Conservation (phyloP, 2,113 vertebrate genomes). For the Xiphorhynchus elegans region DNA sequence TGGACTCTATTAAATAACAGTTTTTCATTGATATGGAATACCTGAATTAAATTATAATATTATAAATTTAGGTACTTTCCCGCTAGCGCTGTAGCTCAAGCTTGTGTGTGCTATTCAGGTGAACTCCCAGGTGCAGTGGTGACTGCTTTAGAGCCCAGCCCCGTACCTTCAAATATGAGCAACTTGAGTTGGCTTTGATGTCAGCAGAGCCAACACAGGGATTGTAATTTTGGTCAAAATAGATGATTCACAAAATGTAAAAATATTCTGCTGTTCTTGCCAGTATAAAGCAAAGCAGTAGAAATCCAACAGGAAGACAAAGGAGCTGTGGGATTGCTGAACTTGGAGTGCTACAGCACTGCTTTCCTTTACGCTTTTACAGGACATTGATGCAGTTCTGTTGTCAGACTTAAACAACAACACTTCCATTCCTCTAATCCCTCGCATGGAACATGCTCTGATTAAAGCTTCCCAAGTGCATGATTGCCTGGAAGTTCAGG, state of each 20-base stretch:
- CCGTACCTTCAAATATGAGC: background rate
- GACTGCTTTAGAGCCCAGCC: background rate
- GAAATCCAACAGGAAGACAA: background rate
- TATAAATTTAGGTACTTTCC: background rate
- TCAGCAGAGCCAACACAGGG: fast-evolving
- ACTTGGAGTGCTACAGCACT: background rate
- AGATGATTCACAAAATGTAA: background rate
- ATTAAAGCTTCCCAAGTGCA: background rate
- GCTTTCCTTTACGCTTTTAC: background rate
- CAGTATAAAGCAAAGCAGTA: background rate
- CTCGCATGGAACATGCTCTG: background rate
- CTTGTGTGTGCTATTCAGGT: background rate
- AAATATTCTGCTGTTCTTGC: background rate
- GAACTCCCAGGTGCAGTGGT: background rate
- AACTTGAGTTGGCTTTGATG: background rate
- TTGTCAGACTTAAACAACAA: background rate
- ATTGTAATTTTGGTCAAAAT: background rate
- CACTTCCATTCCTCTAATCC: background rate
- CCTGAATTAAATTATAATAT: background rate
- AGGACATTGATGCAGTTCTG: background rate
- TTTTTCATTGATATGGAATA: background rate
- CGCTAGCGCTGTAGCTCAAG: background rate
- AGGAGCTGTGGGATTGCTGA: background rate
- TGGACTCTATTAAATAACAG: background rate
- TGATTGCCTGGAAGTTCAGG: background rate